Conservation (phyloP, 2,113 vertebrate genomes). For the Castor canadensis region DNA sequence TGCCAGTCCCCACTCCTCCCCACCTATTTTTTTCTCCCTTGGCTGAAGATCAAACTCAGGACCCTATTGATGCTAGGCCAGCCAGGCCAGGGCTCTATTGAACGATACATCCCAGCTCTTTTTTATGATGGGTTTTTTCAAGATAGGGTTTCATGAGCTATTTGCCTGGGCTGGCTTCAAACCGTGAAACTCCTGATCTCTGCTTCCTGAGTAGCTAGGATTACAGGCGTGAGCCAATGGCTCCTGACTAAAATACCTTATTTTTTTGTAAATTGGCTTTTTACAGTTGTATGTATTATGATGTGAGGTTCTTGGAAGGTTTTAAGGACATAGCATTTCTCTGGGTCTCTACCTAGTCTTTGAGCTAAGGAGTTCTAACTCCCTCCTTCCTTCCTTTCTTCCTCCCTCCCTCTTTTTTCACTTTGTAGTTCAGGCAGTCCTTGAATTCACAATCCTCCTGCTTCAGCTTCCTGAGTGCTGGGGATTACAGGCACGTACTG, state of each 20-base stretch:
- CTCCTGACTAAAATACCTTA: too few species aligned
- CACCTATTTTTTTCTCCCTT: too few species aligned
- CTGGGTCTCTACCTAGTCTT: not conserved
- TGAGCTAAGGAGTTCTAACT: not conserved
- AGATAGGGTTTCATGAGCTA: too few species aligned
- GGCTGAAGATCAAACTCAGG: not conserved
- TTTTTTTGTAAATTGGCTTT: not conserved
- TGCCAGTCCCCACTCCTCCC: too few species aligned
- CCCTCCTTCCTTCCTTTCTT: not conserved
- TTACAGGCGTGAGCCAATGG: too few species aligned
- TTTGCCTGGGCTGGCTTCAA: too few species aligned
- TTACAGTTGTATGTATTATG: not conserved
- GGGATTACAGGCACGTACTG: not conserved
- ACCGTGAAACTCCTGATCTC: too few species aligned
- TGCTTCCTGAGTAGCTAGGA: too few species aligned
- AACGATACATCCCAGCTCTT: not conserved
- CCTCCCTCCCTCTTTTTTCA: too few species aligned
- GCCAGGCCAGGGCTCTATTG: too few species aligned
- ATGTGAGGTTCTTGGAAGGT: not conserved
- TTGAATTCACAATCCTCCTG: not conserved
- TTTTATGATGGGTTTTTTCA: too few species aligned
- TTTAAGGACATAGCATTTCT: not conserved
- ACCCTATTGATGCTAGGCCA: not conserved
- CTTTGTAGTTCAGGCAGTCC: not conserved
- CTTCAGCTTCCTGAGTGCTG: too few species aligned